Percentiles rank a stretch among this genome's conserved stretches.
Evolutionary conservation across 2,113 vertebrate genomes (phyloP).

Genomic region (Baryphthengus martii): DNA sequence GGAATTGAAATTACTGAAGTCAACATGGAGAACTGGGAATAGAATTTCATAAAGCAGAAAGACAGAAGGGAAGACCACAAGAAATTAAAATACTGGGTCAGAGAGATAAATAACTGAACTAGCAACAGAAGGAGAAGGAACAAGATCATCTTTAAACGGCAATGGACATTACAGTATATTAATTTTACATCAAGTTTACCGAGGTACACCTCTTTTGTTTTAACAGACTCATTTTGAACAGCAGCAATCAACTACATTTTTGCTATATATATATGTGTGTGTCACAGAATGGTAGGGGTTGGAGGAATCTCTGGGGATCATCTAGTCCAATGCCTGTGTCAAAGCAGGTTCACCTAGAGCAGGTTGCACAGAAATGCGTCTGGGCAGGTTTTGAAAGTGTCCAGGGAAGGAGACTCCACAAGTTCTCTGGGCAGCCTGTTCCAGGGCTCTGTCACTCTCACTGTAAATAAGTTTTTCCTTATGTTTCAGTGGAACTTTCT

Average conservation of each 20-base stretch:
- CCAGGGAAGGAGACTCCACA: too few species aligned
- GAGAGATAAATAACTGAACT: background rate
- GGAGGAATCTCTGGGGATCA: too few species aligned
- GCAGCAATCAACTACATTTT: background rate
- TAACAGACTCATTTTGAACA: background rate
- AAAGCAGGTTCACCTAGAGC: too few species aligned
- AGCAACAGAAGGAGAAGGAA: background rate
- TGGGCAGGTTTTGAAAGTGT: too few species aligned
- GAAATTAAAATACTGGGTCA: background rate
- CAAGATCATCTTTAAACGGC: background rate
- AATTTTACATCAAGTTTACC: background rate
- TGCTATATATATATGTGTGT: background rate
- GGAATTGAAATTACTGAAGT: background rate
- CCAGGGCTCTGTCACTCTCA: background rate
- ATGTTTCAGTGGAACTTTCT: background rate
- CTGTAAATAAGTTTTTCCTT: background rate
- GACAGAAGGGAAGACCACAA: background rate
- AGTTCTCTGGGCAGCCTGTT: too few species aligned
- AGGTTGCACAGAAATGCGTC: too few species aligned
- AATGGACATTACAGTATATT: background rate
- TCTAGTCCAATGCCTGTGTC: too few species aligned
- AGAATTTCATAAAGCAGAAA: background rate
- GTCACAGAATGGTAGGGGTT: background rate
- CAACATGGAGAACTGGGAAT: background rate
- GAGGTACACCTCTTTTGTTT: background rate